Conservation (phyloP, 2,113 vertebrate species). For the Columba livia region DNA sequence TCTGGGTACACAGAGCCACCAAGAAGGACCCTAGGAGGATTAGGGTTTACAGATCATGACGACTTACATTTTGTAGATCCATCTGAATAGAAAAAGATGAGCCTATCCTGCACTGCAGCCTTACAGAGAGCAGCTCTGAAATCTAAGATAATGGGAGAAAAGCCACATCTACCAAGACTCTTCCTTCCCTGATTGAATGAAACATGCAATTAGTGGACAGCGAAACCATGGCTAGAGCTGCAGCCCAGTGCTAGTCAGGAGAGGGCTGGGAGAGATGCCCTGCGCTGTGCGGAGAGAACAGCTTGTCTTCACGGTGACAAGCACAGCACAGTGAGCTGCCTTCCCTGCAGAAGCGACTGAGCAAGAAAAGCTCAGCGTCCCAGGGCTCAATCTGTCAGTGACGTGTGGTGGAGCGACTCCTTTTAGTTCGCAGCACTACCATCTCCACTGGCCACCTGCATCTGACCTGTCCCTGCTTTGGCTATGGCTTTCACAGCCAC, state of each 20-base stretch:
- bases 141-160: background rate
- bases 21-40: background rate
- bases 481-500: background rate
- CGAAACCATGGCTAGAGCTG: background rate
- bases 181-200: background rate
- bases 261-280: background rate
- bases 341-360: background rate
- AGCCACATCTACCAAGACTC: background rate
- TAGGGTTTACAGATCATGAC: background rate
- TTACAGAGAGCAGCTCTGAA: background rate
- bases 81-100: background rate
- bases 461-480: background rate
- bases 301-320: background rate
- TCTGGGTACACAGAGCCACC: background rate
- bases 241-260: background rate
- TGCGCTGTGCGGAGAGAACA: background rate
- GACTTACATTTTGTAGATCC: background rate
- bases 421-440: background rate
- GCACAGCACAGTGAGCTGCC: background rate
- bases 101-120: background rate
- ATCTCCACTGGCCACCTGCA: background rate
- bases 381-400: background rate
- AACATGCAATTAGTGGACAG: background rate
- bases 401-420: background rate
- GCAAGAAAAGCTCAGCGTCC: accelerated